Conservation (phyloP, 2,797 vertebrate genomes). For the Microctenopoma stevenorrisi region DNA sequence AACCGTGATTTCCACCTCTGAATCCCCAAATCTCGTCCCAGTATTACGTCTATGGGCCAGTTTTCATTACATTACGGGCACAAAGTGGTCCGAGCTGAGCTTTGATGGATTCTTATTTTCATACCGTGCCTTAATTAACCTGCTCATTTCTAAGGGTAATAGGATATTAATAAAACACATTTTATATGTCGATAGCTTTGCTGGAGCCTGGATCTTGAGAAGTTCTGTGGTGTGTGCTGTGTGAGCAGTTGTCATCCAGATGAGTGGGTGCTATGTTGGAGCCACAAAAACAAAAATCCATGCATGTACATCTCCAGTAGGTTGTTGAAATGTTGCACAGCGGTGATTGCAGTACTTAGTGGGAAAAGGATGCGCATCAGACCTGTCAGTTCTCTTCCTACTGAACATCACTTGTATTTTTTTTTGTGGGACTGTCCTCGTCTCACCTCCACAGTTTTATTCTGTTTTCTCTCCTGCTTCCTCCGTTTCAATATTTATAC, state of each 20-base stretch:
- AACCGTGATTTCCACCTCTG: too few species aligned
- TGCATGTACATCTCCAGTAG: background rate
- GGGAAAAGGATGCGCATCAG: background rate
- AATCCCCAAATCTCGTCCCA: too few species aligned
- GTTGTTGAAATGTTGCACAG: background rate
- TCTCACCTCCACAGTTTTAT: conserved; percentile 17
- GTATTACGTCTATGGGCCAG: too few species aligned
- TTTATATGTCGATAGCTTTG: background rate
- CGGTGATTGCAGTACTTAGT: background rate
- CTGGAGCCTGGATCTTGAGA: background rate
- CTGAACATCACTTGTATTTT: background rate
- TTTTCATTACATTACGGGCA: too few species aligned
- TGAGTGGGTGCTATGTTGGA: background rate
- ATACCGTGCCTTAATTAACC: too few species aligned
- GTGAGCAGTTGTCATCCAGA: background rate
- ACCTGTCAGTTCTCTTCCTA: background rate
- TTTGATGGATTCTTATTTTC: too few species aligned
- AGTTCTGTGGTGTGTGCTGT: background rate
- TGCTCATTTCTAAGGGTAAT: too few species aligned
- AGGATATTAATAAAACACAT: too few species aligned
- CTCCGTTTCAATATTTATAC: conserved; percentile 36
- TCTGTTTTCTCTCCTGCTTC: conserved; percentile 6
- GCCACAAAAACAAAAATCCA: background rate
- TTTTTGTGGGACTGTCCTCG: conserved; percentile 5
- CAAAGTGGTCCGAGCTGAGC: too few species aligned